Percentiles rank a stretch among this genome's conserved stretches.
Conservation (phyloP, 2,797 vertebrate genomes). For the Propithecus deckenii region DNA sequence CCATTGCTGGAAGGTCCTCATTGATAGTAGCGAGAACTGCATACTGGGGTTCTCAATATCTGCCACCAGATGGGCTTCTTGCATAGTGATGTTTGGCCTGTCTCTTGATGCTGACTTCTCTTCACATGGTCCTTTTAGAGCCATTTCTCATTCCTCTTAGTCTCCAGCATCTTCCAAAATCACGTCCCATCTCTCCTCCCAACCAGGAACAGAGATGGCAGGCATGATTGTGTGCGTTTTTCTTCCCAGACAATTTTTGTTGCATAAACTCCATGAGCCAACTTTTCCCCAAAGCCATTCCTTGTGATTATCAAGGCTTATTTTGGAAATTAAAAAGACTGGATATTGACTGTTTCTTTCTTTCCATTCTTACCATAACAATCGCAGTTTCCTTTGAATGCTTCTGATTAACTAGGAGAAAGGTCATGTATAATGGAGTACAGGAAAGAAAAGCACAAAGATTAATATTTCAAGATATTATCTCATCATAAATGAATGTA, state of each 20-base stretch:
- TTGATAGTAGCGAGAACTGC: not conserved
- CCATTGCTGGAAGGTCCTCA: not conserved
- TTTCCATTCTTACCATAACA: slow-evolving; percentile 56
- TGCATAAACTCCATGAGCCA: not conserved
- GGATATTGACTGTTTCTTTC: slow-evolving; percentile 7
- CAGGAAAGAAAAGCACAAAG: slow-evolving; percentile 52
- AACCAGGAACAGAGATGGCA: not conserved
- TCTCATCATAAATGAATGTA: slow-evolving; percentile 69
- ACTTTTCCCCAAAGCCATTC: not conserved
- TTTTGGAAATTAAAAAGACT: slow-evolving; percentile 49
- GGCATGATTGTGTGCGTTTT: not conserved
- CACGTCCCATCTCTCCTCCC: not conserved
- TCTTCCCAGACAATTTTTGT: not conserved
- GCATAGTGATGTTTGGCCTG: not conserved
- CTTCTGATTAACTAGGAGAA: slow-evolving; percentile 70
- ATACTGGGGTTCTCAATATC: not conserved
- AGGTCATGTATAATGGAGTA: slow-evolving; percentile 61
- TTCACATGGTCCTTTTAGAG: not conserved
- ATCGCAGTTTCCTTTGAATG: slow-evolving; percentile 70
- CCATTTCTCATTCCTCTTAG: not conserved
- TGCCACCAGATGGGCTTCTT: not conserved
- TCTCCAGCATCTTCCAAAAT: not conserved
- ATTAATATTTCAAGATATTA: slow-evolving; percentile 71
- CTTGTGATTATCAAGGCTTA: slow-evolving; percentile 34
- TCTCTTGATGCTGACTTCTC: not conserved